Base-by-base conservation (phyloP, 2,797 vertebrate species). In the Lemur catta region DNA sequence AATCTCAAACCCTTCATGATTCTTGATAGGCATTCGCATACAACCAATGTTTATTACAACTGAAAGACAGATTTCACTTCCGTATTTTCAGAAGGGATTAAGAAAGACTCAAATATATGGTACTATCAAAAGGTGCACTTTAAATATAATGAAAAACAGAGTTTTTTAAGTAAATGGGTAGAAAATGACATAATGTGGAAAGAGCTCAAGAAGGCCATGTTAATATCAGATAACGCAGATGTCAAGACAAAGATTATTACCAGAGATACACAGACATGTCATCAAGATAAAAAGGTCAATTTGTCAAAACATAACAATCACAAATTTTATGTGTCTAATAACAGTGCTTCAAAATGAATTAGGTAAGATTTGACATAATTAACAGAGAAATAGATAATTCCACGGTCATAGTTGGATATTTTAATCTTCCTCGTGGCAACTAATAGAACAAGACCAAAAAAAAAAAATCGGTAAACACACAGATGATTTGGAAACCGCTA, bases 281-380 rank as follows among this genome's bases (percentile, higher is more conserved):
- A 78, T 41, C 79, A 87, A 38, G 18, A 69, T 52, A 59, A 84
- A 57, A 89, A 74, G 50, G 18, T 78, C 35, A 57, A 41, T 48
- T 84, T 14, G 63, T 59, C 90, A 84, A 71, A 43, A 93, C 12
- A 67, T 46, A 92, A 85, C 1, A 92, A 92, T 78, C 52, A 81
- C 33, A 91, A 84, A 89, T 33, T 74, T 1, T 38, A 22, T 38
- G 33, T 69, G 48, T 65, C 55, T 79, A 89, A 71, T 26, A 91
- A 90, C 4, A 57, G 9, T 72, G 57, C 18, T 92, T 86, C 35
- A 88, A 95, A 95, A 91, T 67, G 81, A 10, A 30, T 35, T 2
- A 91, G 17, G 50, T n/a, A 93, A 94, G 95, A 95, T 50, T 0
- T 79, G 52, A 90, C 63, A 94, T 18, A 93, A 78, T 52, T 89